phyloP scores from a whole-genome alignment of 2,113 vertebrate species.

The Onychostruthus taczanowskii region DNA sequence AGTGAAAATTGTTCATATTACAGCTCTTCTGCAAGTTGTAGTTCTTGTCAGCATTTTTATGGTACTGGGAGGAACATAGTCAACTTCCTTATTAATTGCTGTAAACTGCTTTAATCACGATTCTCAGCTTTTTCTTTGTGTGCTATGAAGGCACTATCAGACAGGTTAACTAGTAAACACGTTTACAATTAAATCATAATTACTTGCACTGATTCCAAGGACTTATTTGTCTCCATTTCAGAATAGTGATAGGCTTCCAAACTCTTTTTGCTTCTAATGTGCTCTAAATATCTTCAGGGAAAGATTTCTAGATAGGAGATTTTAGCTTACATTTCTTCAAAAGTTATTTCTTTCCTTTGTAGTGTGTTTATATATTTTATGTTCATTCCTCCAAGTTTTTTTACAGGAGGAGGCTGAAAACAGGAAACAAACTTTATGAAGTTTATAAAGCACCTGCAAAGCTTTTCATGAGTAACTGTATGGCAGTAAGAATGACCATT shows the following conservation, averaged over 20 bases:
- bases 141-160: not conserved
- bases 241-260: not conserved
- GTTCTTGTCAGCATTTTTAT: slow-evolving; percentile 40
- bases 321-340: not conserved
- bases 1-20: not conserved
- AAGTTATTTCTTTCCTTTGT: not conserved
- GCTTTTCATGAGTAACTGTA: not conserved
- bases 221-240: not conserved
- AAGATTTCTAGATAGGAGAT: not conserved
- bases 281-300: not conserved
- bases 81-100: slow-evolving; percentile 15
- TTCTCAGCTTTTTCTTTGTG: not conserved
- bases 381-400: not conserved
- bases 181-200: not conserved
- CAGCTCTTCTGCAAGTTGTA: not conserved
- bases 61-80: not conserved
- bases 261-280: not conserved
- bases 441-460: not conserved
- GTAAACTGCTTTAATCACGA: not conserved
- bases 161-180: not conserved
- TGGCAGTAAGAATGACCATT: not conserved
- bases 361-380: not conserved
- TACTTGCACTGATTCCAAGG: not conserved
- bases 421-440: not conserved
- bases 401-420: not conserved